These are phyloP conservation scores for Cyclophora punctaria DNA, from an alignment of 2,888 invertebrate species.

Conservation along the genomic window DNA sequence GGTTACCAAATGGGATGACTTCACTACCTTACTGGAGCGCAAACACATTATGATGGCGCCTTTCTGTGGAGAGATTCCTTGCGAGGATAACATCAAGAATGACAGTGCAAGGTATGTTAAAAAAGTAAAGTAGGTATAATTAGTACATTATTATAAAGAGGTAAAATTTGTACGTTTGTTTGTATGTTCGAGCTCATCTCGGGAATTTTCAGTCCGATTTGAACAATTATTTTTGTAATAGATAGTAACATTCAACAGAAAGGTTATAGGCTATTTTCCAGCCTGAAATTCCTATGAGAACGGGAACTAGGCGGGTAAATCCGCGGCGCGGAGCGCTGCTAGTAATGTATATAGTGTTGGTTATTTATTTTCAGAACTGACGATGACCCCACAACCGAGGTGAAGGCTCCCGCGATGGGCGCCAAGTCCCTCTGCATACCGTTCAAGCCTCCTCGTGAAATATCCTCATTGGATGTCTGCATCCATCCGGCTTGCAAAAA, in stretches of 20 bases:
- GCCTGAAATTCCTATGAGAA: no score
- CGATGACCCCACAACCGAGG: slow-evolving; percentile 72
- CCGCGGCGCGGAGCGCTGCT: no score
- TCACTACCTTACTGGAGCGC: slow-evolving; percentile 85
- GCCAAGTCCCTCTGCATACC: slow-evolving; percentile 99
- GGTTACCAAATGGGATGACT: slow-evolving; percentile 86
- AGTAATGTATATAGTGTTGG: not conserved
- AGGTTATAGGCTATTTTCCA: no score
- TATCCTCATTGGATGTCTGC: slow-evolving; percentile 81
- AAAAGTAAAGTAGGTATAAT: not conserved
- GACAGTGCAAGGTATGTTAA: slow-evolving; percentile 87
- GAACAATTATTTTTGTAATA: no score
- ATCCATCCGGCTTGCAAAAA: slow-evolving; percentile 89
- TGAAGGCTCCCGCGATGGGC: slow-evolving; percentile 96
- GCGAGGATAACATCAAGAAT: slow-evolving; percentile 97
- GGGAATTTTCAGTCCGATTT: no score
- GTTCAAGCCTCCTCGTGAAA: slow-evolving; percentile 85
- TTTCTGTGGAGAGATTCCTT: slow-evolving; percentile 92
- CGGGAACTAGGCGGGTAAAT: no score
- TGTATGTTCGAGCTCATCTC: no score
- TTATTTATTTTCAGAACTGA: slow-evolving; percentile 74
- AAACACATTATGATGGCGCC: slow-evolving; percentile 95
- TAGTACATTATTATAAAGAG: no score
- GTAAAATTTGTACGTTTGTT: no score
- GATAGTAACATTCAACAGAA: no score